These are phyloP conservation scores for Scylla paramamosain DNA, from an alignment of 1,140 invertebrate species.

Conservation along the genomic window DNA sequence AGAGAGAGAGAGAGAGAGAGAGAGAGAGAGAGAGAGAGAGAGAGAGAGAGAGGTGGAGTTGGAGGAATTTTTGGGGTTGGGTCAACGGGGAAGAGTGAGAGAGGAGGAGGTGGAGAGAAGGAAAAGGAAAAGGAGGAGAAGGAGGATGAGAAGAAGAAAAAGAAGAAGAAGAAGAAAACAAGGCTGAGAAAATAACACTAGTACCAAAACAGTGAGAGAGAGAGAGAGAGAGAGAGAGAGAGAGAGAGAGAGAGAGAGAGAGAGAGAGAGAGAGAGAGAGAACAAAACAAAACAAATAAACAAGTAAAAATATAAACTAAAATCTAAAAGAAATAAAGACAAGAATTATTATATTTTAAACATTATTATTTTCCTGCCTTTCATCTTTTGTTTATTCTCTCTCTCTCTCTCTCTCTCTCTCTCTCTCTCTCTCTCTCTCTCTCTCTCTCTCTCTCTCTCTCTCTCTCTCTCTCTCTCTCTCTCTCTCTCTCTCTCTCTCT, in stretches of 20 bases:
- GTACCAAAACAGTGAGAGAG: too few relatives aligned
- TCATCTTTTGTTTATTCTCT: background rate
- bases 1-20: too few relatives aligned
- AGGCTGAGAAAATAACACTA: too few relatives aligned
- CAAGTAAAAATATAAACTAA: background rate
- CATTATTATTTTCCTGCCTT: background rate
- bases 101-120: too few relatives aligned
- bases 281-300: background rate
- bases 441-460: conserved; percentile 21
- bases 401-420: conserved; percentile 5
- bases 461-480: background rate
- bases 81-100: too few relatives aligned
- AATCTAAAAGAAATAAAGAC: background rate
- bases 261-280: conserved; percentile 29
- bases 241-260: background rate
- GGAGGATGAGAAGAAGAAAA: background rate
- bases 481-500: too few relatives aligned
- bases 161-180: background rate
- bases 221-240: background rate
- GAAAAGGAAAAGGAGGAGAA: background rate
- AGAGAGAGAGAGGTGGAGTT: background rate
- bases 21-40: background rate
- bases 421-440: background rate
- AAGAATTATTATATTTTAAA: background rate
- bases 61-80: background rate